Percentiles rank a stretch among this genome's conserved stretches.
phyloP scores from a whole-genome alignment of 1,140 invertebrate species.

The Drosophila dunni region DNA sequence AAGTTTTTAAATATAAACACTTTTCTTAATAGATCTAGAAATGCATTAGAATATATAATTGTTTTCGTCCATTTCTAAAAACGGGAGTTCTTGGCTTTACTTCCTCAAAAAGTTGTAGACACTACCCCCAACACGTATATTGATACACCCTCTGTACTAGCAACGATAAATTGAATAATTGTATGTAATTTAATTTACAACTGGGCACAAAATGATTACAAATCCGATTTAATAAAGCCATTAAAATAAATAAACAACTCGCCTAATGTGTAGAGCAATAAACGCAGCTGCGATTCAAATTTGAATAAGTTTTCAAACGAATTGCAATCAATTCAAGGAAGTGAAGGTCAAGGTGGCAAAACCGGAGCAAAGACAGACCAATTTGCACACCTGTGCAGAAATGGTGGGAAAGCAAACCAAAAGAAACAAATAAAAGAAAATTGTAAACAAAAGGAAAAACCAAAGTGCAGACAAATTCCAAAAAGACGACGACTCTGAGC shows the following conservation, averaged over 20 bases:
- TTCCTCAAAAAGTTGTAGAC: no score
- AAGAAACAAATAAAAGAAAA: constrained; percentile 42
- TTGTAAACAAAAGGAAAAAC: constrained; percentile 42
- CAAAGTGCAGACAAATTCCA: constrained; percentile 21
- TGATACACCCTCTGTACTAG: no score
- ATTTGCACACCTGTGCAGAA: constrained; percentile 55
- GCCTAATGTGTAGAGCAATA: not conserved
- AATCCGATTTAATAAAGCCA: not conserved
- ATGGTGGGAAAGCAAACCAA: constrained; percentile 55
- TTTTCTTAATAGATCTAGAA: no score
- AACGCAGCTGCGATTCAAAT: not conserved
- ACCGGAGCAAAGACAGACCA: constrained; percentile 8
- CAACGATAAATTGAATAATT: no score
- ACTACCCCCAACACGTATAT: no score
- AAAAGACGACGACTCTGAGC: constrained; percentile 1
- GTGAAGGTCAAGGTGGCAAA: constrained; percentile 68
- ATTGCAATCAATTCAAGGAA: constrained; percentile 56
- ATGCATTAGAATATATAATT: no score
- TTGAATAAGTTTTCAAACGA: not conserved
- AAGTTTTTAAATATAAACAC: no score
- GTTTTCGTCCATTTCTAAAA: no score
- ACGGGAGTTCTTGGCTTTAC: no score
- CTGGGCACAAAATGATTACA: not conserved
- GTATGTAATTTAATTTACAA: not conserved
- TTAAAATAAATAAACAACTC: not conserved